Conservation (phyloP, 2,888 invertebrate species). For the Drosophila macrospina region DNA sequence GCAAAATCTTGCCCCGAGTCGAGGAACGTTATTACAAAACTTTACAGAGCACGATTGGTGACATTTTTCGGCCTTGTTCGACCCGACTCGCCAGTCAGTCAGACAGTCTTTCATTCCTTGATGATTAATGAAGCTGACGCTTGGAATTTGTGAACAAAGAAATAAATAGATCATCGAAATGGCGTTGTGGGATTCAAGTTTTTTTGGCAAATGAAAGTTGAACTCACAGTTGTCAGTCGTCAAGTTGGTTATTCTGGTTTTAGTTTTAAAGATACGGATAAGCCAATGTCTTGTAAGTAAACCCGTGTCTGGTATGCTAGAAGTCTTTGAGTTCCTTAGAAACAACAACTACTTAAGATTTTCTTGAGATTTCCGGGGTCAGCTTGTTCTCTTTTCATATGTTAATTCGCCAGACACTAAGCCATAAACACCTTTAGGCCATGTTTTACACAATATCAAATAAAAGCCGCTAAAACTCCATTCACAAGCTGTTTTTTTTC, state of each 20-base stretch:
- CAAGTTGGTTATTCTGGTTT: neutral
- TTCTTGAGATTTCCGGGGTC: constrained; percentile 12
- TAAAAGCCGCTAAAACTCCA: constrained; percentile 34
- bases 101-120: constrained; percentile 33
- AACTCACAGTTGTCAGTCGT: neutral
- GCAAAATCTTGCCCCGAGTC: constrained; percentile 10
- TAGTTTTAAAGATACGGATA: neutral
- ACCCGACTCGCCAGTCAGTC: constrained; percentile 16
- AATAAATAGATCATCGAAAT: constrained; percentile 31
- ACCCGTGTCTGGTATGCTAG: neutral
- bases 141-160: constrained; percentile 14
- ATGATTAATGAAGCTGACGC: constrained; percentile 64
- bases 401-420: constrained; percentile 32
- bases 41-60: constrained; percentile 38
- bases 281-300: constrained; percentile 1
- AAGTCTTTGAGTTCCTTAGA: neutral
- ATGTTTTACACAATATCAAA: constrained; percentile 33
- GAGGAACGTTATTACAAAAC: constrained; percentile 48
- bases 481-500: constrained; percentile 55
- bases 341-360: constrained; percentile 18
- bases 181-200: constrained; percentile 28
- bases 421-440: constrained; percentile 56
- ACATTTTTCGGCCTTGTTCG: constrained; percentile 47
- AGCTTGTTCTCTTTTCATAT: constrained; percentile 36
- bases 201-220: constrained; percentile 30